phyloP scores from a whole-genome alignment of 2,797 vertebrate genomes.

The Enteromius fasciolatus region DNA sequence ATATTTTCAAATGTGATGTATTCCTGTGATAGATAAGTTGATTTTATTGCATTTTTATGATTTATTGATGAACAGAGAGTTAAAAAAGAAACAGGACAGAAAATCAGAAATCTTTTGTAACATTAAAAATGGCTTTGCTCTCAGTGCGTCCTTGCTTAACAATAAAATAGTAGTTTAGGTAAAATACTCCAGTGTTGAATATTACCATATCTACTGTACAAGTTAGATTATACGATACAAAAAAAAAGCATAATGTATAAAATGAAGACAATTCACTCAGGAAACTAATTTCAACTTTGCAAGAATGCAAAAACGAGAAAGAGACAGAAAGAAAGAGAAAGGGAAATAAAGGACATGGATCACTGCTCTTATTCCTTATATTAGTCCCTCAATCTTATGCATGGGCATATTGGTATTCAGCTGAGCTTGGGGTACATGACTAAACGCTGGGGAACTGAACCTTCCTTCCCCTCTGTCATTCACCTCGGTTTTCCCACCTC shows the following conservation, averaged over 20 bases:
- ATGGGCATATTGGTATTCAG: slow-evolving; percentile 58
- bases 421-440: slow-evolving; percentile 33
- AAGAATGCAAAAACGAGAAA: slow-evolving; percentile 36
- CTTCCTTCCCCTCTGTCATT: slow-evolving; percentile 48
- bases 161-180: background rate
- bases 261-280: slow-evolving; percentile 12
- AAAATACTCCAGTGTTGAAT: background rate
- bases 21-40: background rate
- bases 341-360: slow-evolving; percentile 59
- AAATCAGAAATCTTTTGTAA: background rate
- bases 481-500: slow-evolving; percentile 38
- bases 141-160: background rate
- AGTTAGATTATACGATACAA: background rate
- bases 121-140: background rate
- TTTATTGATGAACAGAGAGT: background rate
- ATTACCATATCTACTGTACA: background rate
- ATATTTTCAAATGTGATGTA: background rate
- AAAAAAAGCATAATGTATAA: background rate
- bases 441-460: slow-evolving; percentile 34
- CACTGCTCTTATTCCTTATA: slow-evolving; percentile 49
- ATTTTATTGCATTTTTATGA: background rate
- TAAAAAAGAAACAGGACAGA: background rate
- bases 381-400: slow-evolving; percentile 58
- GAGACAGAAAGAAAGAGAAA: slow-evolving; percentile 27
- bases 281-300: slow-evolving; percentile 47